Base-by-base conservation (phyloP, 2,797 vertebrate genomes). In the Amblyopsis hoosieri region DNA sequence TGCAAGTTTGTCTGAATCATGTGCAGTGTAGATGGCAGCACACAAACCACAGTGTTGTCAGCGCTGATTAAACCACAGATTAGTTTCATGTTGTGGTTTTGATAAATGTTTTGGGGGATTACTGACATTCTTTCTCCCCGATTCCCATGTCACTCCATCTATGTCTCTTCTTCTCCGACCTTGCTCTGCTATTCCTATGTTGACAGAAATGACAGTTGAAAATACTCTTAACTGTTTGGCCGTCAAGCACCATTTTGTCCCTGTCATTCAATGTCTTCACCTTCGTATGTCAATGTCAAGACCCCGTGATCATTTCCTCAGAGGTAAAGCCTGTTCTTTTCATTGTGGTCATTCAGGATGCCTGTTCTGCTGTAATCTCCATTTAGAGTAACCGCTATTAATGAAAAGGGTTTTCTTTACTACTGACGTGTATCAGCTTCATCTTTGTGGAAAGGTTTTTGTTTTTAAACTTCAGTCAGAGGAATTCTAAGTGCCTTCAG, bases 161-260 rank as follows among this genome's bases (percentile, higher is more conserved):
- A 11, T 37, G 54, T 61, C 62, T 65, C 50, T 70, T 65, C 57
- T 48, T 60, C 49, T 74, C 68, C 53, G 52, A 69, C 74, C 76
- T 54, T 62, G 53, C 65, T 65, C 60, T 62, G n/a, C 54, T 74
- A 58, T 82, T 76, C 79, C 69, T 77, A 63, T 78, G 78, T 80
- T 90, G 87, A 90, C 76, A 77, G 76, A 80, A 71, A 80, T 90
- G 85, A 87, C 87, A 85, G 85, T 81, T 82, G 79, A 85, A 85
- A 85, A 81, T 86, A 86, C 82, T 80, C 71, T 76, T 87, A 79
- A 89, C 85, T 79, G 85, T 77, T 87, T 66, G 72, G 67, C 78
- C 75, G 77, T 89, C 89, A 75, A 81, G 69, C 74, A 79, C 82
- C 77, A 81, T 88, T 86, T 86, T 90, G 73, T 71, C 77, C 75